A percentile compares a stretch with the other conserved stretches of the same genome.
phyloP scores from a whole-genome alignment of 2,113 vertebrate species.

The Cyphomyrus discorhynchus region DNA sequence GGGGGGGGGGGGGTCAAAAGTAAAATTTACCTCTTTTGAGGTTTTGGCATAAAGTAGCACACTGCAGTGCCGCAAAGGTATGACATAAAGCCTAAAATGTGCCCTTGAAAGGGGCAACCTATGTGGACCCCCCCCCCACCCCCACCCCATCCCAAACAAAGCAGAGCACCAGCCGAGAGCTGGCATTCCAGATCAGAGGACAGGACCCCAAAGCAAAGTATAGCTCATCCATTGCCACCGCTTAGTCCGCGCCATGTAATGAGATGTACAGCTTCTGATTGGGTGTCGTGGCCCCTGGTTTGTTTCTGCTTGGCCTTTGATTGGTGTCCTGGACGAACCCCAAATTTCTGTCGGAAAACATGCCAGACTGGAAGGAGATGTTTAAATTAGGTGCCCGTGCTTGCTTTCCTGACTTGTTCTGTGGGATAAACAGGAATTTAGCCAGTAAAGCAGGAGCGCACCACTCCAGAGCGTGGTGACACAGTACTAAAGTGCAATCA shows the following conservation, averaged over 20 bases:
- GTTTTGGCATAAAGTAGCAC: conserved; percentile 41
- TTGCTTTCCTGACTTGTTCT: neutral
- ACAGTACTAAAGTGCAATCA: neutral
- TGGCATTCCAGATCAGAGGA: conserved; percentile 46
- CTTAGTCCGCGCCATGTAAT: conserved; percentile 43
- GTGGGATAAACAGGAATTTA: neutral
- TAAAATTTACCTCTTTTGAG: conserved; percentile 60
- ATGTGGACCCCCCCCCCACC: conserved; percentile 28
- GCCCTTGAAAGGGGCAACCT: conserved; percentile 48
- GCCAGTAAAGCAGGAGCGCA: neutral
- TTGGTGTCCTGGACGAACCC: conserved; percentile 49
- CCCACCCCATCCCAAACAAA: conserved; percentile 27
- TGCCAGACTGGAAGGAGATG: conserved; percentile 33
- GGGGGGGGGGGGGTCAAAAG: conserved; percentile 35
- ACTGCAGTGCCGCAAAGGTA: conserved; percentile 23
- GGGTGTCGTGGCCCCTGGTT: conserved; percentile 49
- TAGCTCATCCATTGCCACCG: conserved; percentile 50
- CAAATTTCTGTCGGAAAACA: conserved; percentile 33
- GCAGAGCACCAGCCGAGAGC: conserved; percentile 41
- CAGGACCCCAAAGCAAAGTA: conserved; percentile 46
- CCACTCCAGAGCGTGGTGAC: neutral
- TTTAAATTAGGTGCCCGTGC: neutral
- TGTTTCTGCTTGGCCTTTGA: conserved; percentile 52
- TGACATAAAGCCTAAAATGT: conserved; percentile 37
- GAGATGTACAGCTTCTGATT: conserved; percentile 47